Conservation (phyloP, 2,888 invertebrate species). For the Hirtodrosophila trivittata region DNA sequence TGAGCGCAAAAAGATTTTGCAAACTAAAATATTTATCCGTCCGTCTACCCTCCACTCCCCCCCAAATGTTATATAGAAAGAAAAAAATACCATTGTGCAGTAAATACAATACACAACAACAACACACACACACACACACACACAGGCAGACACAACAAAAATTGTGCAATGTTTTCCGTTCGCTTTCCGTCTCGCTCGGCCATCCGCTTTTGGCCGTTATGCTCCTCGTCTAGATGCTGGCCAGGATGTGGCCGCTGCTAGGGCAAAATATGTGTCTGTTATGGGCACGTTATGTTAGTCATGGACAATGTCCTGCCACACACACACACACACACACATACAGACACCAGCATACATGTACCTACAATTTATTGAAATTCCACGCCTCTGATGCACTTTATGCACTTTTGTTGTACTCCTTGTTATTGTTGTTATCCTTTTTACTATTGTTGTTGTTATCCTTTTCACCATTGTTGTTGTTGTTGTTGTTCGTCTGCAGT, state of each 20-base stretch:
- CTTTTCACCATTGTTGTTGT: constrained; percentile 12
- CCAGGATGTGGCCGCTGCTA: constrained; percentile 77
- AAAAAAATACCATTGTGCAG: constrained; percentile 41
- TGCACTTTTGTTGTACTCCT: constrained; percentile 14
- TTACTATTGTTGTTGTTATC: constrained; percentile 30
- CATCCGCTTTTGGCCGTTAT: constrained; percentile 12
- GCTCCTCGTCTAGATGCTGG: constrained; percentile 24
- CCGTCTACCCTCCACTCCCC: too few species aligned
- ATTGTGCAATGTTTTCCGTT: constrained; percentile 75
- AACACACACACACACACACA: constrained; percentile 4
- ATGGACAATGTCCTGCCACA: constrained; percentile 62
- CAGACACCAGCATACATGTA: background rate
- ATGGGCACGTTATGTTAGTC: constrained; percentile 81
- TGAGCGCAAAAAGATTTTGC: constrained; percentile 75
- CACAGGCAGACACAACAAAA: constrained; percentile 56
- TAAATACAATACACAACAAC: constrained; percentile 46
- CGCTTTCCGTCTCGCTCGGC: constrained; percentile 52
- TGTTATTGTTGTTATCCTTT: constrained; percentile 24
- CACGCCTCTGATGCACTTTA: constrained; percentile 37
- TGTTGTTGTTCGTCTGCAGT: constrained; percentile 55
- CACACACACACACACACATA: constrained; percentile 24
- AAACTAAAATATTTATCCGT: constrained; percentile 70
- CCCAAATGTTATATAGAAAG: constrained; percentile 12
- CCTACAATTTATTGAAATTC: constrained; percentile 70
- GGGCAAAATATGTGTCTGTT: constrained; percentile 83